Conservation (phyloP, 2,888 invertebrate genomes). For the Piscicola geometra region DNA sequence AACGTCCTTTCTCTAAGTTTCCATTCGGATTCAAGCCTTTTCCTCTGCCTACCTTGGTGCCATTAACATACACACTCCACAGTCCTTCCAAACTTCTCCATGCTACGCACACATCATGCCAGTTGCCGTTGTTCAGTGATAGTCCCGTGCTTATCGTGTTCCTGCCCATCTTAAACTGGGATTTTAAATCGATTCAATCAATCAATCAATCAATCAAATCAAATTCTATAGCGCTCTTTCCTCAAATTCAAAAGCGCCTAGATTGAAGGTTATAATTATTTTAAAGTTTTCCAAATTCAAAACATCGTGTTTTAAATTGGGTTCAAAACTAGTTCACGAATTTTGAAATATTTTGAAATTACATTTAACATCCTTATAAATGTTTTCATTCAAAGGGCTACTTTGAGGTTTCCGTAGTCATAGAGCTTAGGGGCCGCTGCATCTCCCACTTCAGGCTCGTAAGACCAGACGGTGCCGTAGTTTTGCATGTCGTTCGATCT, state of each 20-base stretch:
- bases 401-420: conserved; percentile 28
- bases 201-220: too few relatives aligned
- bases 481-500: conserved; percentile 17
- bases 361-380: too few relatives aligned
- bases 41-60: not conserved
- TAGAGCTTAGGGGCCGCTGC: conserved; percentile 6
- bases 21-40: not conserved
- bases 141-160: not conserved
- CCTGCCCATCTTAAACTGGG: conserved; percentile 9
- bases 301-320: not conserved
- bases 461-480: conserved; percentile 35
- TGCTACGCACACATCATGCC: conserved; percentile 24
- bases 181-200: not conserved
- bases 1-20: conserved; percentile 9
- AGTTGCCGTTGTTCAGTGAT: conserved; percentile 4
- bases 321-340: too few relatives aligned
- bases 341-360: too few relatives aligned
- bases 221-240: too few relatives aligned
- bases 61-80: conserved; percentile 20
- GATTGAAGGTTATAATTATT: too few relatives aligned
- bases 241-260: too few relatives aligned
- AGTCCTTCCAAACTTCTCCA: not conserved
- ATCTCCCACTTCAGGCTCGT: conserved; percentile 15
- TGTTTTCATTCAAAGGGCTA: too few relatives aligned
- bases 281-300: not conserved